Evolutionary conservation across 2,888 invertebrate species (phyloP), one percentile per base, ranked within the genome.

Genomic region (Clitarchus hookeri): DNA sequence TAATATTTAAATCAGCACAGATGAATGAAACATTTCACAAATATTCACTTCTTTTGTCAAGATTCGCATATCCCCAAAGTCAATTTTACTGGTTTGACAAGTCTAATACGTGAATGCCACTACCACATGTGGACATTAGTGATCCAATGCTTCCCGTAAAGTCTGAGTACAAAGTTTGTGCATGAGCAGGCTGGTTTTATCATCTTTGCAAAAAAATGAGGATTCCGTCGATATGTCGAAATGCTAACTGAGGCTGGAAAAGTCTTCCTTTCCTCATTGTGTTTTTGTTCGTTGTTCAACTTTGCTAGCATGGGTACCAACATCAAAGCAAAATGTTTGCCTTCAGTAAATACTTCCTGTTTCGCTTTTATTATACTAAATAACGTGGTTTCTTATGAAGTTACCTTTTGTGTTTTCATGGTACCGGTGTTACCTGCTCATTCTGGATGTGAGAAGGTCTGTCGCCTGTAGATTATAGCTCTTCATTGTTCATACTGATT

Each of bases 221-320:
- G n/a, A n/a, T n/a, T n/a, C n/a, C n/a, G n/a, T n/a, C 48, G 48
- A 11, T 48, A 48, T 48, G 48, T 48, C 48, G 11, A 48, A 48
- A 48, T 6, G 48, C 16, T 48, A 8, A 16, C 16, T 48, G 48
- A 48, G 16, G 48, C 48, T 48, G 48, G 48, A 8, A 48, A 48
- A 6, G n/a, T 44, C 83, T 83, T 44, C 1, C 83, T 6, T 83
- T 83, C 36, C 27, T 25, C 83, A 83, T 83, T 13, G 36, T 83
- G 83, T 83, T 83, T 83, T 44, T 83, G 27, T 13, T 83, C 27
- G n/a, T 26, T 2, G 36, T 19, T 83, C 36, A 78, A 8, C 19
- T 78, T 78, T 78, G 9, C 78, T 13, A n/a, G n/a, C n/a, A n/a
- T n/a, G n/a, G 78, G 78, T 25, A 78, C 78, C 78, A 78, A 78